Percentiles rank a stretch among this genome's conserved stretches.
These are phyloP conservation scores for Apodemia duryi DNA, from an alignment of 2,888 invertebrate genomes.

Conservation along the genomic window DNA sequence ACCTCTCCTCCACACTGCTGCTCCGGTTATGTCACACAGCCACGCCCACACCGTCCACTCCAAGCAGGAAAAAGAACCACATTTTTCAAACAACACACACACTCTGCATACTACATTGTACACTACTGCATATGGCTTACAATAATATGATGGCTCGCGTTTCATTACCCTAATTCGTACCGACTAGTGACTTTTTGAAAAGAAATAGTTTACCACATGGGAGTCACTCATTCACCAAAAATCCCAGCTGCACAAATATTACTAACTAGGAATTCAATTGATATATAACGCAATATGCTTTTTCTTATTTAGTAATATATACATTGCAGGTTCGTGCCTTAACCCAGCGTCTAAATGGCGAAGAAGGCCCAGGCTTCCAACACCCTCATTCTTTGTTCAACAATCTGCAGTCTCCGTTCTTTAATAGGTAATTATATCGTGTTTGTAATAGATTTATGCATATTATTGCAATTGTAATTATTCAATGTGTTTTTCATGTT, in stretches of 20 bases:
- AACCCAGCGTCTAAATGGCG: constrained; percentile 91
- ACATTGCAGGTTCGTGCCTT: constrained; percentile 85
- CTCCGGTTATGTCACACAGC: constrained; percentile 83
- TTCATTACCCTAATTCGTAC: too few relatives aligned
- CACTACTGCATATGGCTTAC: too few relatives aligned
- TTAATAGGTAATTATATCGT: constrained; percentile 62
- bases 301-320: neutral
- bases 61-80: constrained; percentile 84
- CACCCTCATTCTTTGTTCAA: constrained; percentile 72
- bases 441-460: neutral
- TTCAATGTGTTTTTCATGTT: too few relatives aligned
- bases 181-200: too few relatives aligned
- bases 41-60: constrained; percentile 88
- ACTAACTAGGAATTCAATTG: neutral
- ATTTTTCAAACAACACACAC: too few relatives aligned
- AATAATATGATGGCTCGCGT: too few relatives aligned
- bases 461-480: neutral
- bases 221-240: too few relatives aligned
- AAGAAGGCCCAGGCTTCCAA: constrained; percentile 82
- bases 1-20: constrained; percentile 91
- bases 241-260: neutral
- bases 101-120: too few relatives aligned
- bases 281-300: neutral
- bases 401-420: constrained; percentile 74
- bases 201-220: too few relatives aligned